Evolutionary conservation across 2,888 invertebrate genomes (phyloP), one percentile per base, ranked within the genome.

Genomic region (Mantis religiosa): DNA sequence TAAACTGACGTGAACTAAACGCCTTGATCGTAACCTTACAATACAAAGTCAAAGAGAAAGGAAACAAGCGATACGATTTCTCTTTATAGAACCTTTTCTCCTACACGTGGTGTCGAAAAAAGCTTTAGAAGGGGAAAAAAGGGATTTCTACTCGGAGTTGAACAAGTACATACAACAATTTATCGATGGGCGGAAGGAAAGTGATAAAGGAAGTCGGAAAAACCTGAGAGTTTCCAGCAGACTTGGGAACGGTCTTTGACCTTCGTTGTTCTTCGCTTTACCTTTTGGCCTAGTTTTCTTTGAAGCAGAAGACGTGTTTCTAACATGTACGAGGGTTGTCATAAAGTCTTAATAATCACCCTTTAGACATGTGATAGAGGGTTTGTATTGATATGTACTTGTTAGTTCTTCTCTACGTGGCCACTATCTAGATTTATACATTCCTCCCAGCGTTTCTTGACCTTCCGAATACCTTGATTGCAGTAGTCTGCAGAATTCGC

Each of bases 91-190:
- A 27, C 54, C 54, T 71, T 82, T 41, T 86, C 30, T 87, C 25
- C 82, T 82, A 41, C 34, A 87, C 82, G 87, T 34, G 82, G 34
- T 34, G 34, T 87, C 41, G 41, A 27, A 82, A 87, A 41, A 87
- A 82, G 87, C 82, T 87, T 87, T 87, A 82, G 87, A 87, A 87
- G 87, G n/a, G n/a, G n/a, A 87, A 87, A 87, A 81, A 87, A 87
- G 82, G 82, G 54, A 71, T 25, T 71, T 71, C 54, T 71, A 1
- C 25, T 20, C 54, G 20, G 12, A 71, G 54, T 71, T 71, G 54
- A 71, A 25, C 54, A 71, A 71, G 54, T 71, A 71, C 25, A 71
- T 71, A 71, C 54, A 71, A 71, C 54, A 71, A 71, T 71, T 71
- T 71, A 71, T 71, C 54, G 54, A 25, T 71, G 54, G 54, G 54